A percentile compares a stretch with the other conserved stretches of the same genome.
Evolutionary conservation across 2,888 invertebrate species (phyloP).

Genomic region (Ligdia adustata): DNA sequence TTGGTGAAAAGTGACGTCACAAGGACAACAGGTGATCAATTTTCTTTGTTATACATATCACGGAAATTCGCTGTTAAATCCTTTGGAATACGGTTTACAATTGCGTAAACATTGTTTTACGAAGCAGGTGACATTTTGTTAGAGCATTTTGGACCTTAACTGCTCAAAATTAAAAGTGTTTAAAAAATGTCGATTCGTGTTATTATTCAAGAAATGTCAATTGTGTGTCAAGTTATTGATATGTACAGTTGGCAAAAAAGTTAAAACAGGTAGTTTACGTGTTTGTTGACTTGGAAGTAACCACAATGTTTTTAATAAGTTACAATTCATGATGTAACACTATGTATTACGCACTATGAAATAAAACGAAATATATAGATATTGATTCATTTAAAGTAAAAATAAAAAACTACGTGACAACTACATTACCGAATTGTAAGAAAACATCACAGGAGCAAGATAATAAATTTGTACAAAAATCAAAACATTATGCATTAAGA

Average conservation of each 20-base stretch:
- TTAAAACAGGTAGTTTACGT: too few species aligned
- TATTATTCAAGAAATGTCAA: constrained; percentile 23
- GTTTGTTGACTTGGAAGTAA: too few species aligned
- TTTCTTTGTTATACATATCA: not conserved
- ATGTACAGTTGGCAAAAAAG: constrained; percentile 15
- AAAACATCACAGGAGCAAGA: too few species aligned
- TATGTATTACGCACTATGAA: too few species aligned
- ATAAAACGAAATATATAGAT: too few species aligned
- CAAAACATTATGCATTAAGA: too few species aligned
- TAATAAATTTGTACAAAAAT: too few species aligned
- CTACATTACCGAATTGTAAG: too few species aligned
- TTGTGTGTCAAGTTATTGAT: constrained; percentile 7
- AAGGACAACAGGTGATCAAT: constrained; percentile 11
- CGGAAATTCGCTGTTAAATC: not conserved
- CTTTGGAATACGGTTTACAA: not conserved
- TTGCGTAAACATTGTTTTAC: not conserved
- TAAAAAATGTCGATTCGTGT: not conserved
- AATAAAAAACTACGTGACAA: too few species aligned
- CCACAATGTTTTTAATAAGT: too few species aligned
- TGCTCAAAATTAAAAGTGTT: not conserved
- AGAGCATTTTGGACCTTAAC: not conserved
- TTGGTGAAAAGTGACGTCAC: constrained; percentile 9
- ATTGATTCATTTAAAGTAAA: too few species aligned
- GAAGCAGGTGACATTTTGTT: constrained; percentile 1
- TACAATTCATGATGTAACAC: too few species aligned